A percentile compares a stretch with the other conserved stretches of the same genome.
phyloP scores from a whole-genome alignment of 2,797 vertebrate genomes.

The Labroides dimidiatus region DNA sequence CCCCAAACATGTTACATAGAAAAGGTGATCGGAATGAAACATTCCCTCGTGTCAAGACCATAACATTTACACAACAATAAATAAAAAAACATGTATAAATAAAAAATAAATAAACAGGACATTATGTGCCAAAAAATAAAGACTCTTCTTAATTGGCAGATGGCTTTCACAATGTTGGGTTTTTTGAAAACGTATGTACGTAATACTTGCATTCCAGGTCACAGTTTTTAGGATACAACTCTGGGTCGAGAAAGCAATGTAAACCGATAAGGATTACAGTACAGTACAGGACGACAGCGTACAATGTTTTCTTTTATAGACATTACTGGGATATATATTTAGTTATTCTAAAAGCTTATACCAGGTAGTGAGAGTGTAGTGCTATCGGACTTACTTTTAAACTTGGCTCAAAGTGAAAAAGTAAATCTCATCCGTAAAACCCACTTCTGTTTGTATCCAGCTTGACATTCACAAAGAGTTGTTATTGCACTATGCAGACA shows the following conservation, averaged over 20 bases:
- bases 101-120: slow-evolving; percentile 85
- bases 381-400: slow-evolving; percentile 73
- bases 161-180: slow-evolving; percentile 83
- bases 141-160: slow-evolving; percentile 80
- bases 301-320: slow-evolving; percentile 74
- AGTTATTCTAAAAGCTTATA: slow-evolving; percentile 86
- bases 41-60: slow-evolving; percentile 80
- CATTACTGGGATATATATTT: slow-evolving; percentile 78
- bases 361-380: slow-evolving; percentile 83
- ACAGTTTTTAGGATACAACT: slow-evolving; percentile 87
- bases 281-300: slow-evolving; percentile 76
- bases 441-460: slow-evolving; percentile 73
- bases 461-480: slow-evolving; percentile 80
- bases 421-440: slow-evolving; percentile 68
- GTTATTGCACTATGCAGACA: slow-evolving; percentile 87
- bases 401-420: slow-evolving; percentile 67
- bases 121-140: slow-evolving; percentile 84
- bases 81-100: slow-evolving; percentile 85
- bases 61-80: slow-evolving; percentile 84
- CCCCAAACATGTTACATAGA: slow-evolving; percentile 81
- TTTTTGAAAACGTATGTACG: slow-evolving; percentile 76
- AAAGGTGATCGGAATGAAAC: slow-evolving; percentile 84
- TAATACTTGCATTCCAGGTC: slow-evolving; percentile 85
- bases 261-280: slow-evolving; percentile 83
- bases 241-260: slow-evolving; percentile 79